Percentiles rank a stretch among this genome's conserved stretches.
Conservation (phyloP, 2,888 invertebrate species). For the Colletes collaris region DNA sequence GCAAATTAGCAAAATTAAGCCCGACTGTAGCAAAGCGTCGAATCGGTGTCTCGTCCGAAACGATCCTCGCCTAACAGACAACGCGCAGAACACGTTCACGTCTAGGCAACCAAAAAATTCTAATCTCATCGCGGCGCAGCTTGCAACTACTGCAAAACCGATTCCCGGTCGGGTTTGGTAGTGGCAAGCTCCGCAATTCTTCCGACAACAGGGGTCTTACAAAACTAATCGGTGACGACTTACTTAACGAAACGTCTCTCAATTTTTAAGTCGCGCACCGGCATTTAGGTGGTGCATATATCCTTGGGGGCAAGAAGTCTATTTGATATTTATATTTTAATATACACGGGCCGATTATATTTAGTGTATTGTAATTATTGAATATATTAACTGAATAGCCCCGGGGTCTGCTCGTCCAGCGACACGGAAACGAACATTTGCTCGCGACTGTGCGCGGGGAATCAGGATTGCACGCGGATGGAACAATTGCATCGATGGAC, state of each 20-base stretch:
- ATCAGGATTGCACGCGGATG: background rate
- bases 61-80: background rate
- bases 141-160: slow-evolving; percentile 24
- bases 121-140: slow-evolving; percentile 45
- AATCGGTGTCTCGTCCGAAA: background rate
- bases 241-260: slow-evolving; percentile 67
- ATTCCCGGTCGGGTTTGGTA: background rate
- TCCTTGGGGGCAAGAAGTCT: slow-evolving; percentile 72
- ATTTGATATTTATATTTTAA: slow-evolving; percentile 81
- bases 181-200: slow-evolving; percentile 44
- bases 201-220: slow-evolving; percentile 53
- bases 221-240: slow-evolving; percentile 67
- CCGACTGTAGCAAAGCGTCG: too few species aligned
- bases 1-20: too few species aligned
- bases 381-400: slow-evolving; percentile 61
- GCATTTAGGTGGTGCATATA: slow-evolving; percentile 66
- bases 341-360: slow-evolving; percentile 79
- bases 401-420: slow-evolving; percentile 42
- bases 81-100: slow-evolving; percentile 8
- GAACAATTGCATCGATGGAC: slow-evolving; percentile 9
- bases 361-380: slow-evolving; percentile 77
- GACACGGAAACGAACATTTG: background rate
- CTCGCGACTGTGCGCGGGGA: too few species aligned
- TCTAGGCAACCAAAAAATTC: slow-evolving; percentile 54
- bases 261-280: slow-evolving; percentile 73